Evolutionary conservation across 2,888 invertebrate genomes (phyloP), one percentile per base, ranked within the genome.

Genomic region (Tenthredo scrophulariae): DNA sequence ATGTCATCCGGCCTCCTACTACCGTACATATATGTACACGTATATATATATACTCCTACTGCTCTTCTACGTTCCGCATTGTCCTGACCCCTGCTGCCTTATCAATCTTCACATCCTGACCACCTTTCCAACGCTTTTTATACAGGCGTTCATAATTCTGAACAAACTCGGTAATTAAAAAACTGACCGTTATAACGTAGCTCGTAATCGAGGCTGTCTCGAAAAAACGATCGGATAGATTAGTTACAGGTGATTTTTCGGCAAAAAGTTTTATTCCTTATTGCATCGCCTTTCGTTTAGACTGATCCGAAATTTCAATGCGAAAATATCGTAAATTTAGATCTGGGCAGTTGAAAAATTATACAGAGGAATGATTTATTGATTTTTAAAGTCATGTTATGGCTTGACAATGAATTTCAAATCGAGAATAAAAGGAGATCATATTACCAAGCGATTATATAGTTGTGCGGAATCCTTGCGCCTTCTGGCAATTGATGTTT

Each of bases 1-100:
- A 80, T 80, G 40, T 80, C 80, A 80, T 80, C 80, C 80, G 80
- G 80, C 62, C 62, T 62, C 22, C 80, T 80, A 29, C 80, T 50
- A 46, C 46, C 74, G 9, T 9, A n/a, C 22, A 18, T 58, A 13
- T 26, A 37, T 7, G 0, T 58, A 26, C 13, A 6, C 7, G 26
- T 37, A 37, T 37, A 37, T 37, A 37, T 37, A 6, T 58, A 26
- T 26, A 62, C 46, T 75, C 46, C 46, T 43, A 40, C 75, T 70
- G 33, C 13, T 54, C 50, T 62, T 29, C 79, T 62, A 67, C 67
- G 40, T 80, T 54, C 54, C 77, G 58, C 80, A 80, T 80, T 80
- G 80, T 80, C 62, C 80, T 50, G 62, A 58, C 40, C 62, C 77
- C 50, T n/a, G 29, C 80, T 37, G 79, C 54, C 79, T 80, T 80